Percentiles rank a stretch among this genome's conserved stretches.
Evolutionary conservation across 2,797 vertebrate species (phyloP).

Genomic region (Triplophysa yarkandensis): DNA sequence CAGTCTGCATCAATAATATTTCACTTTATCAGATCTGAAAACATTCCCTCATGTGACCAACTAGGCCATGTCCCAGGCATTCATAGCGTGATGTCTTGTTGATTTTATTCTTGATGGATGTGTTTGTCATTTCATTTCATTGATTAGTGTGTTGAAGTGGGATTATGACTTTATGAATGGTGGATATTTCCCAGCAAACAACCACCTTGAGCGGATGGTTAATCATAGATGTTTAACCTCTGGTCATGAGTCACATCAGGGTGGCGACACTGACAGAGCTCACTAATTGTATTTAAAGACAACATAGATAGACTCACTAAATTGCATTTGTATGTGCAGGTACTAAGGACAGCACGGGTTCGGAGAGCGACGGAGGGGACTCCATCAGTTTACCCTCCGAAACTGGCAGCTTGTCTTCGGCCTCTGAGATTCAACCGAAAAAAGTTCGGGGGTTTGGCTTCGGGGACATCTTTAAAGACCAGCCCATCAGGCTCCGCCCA

Average conservation of each 20-base stretch:
- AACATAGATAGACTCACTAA: too few relatives aligned
- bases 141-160: background rate
- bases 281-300: background rate
- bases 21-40: background rate
- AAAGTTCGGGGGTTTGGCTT: constrained; percentile 94
- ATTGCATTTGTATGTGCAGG: constrained; percentile 65
- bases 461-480: constrained; percentile 98
- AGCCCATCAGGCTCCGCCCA: constrained; percentile 92
- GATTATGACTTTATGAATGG: background rate
- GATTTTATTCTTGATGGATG: background rate
- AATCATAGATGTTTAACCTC: background rate
- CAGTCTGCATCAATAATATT: constrained; percentile 62
- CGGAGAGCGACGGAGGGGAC: constrained; percentile 93
- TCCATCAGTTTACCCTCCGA: constrained; percentile 87
- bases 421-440: constrained; percentile 89
- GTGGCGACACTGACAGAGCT: background rate
- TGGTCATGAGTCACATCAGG: constrained; percentile 7
- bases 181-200: background rate
- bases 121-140: constrained; percentile 9
- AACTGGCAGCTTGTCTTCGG: constrained; percentile 79
- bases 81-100: background rate
- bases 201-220: too few relatives aligned
- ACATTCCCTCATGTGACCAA: background rate
- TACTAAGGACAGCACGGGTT: constrained; percentile 89
- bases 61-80: background rate